phyloP scores from a whole-genome alignment of 2,797 vertebrate species.

The Enteromius radiatus region DNA sequence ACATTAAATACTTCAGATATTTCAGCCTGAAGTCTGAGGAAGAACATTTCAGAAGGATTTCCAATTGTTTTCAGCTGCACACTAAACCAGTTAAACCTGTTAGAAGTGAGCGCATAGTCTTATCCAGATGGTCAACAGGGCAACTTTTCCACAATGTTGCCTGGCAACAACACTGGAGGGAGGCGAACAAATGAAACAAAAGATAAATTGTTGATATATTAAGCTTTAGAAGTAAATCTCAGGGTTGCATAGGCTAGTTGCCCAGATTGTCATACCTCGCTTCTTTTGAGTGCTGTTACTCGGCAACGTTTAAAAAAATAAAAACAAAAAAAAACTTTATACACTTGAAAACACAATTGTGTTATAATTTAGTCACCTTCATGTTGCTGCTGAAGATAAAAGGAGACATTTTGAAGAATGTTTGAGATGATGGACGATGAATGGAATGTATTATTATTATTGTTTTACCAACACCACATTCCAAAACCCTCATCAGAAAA shows the following conservation, averaged over 20 bases:
- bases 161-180: constrained; percentile 38
- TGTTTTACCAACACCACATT: neutral
- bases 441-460: no score
- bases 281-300: neutral
- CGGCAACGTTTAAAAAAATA: neutral
- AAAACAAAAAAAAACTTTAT: neutral
- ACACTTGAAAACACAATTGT: neutral
- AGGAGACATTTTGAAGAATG: neutral
- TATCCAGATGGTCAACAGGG: constrained; percentile 41
- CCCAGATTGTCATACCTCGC: neutral
- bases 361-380: neutral
- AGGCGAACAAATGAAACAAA: constrained; percentile 18
- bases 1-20: neutral
- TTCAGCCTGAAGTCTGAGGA: constrained; percentile 1
- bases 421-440: neutral
- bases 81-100: constrained; percentile 30
- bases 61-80: neutral
- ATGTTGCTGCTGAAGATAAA: neutral
- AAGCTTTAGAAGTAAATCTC: constrained; percentile 26
- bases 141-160: constrained; percentile 46
- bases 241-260: constrained; percentile 15
- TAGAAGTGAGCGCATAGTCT: neutral
- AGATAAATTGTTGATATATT: constrained; percentile 26
- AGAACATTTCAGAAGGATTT: neutral
- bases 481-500: no score